phyloP scores from a whole-genome alignment of 2,113 vertebrate species.

The Glaucomys volans region DNA sequence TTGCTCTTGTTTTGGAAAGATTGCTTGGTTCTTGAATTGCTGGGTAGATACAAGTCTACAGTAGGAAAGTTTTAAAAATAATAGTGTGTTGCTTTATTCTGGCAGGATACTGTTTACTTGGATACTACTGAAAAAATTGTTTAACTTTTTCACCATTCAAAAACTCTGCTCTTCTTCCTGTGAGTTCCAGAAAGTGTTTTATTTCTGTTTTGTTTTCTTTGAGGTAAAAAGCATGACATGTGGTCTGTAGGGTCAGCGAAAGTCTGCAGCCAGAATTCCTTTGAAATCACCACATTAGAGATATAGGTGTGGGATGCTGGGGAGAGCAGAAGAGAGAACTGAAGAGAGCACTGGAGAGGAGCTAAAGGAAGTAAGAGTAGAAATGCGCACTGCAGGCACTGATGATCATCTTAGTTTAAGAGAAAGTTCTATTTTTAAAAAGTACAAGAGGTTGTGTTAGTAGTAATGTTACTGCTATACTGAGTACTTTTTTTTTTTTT shows the following conservation, averaged over 20 bases:
- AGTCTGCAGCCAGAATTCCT: background rate
- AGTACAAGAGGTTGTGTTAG: background rate
- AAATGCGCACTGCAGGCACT: background rate
- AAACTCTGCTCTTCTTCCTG: background rate
- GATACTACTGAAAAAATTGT: background rate
- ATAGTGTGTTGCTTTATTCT: slow-evolving; percentile 60
- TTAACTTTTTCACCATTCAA: slow-evolving; percentile 9
- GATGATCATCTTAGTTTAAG: background rate
- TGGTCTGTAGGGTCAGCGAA: background rate
- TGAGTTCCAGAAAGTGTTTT: background rate
- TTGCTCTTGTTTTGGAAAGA: slow-evolving; percentile 39
- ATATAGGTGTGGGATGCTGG: background rate
- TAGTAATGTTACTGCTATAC: slow-evolving; percentile 15
- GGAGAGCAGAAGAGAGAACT: background rate
- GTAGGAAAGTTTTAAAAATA: slow-evolving; percentile 41
- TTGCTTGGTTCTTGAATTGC: background rate
- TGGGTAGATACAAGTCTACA: slow-evolving; percentile 39
- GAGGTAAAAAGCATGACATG: background rate
- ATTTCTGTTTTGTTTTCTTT: slow-evolving; percentile 48
- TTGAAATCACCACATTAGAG: background rate
- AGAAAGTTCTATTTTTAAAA: background rate
- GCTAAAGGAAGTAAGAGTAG: background rate
- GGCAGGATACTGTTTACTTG: slow-evolving; percentile 2
- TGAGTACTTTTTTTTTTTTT: background rate
- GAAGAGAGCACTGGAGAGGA: background rate